phyloP scores from a whole-genome alignment of 37 sponge, comb jelly and placozoan genomes.

The Mnemiopsis leidyi region DNA sequence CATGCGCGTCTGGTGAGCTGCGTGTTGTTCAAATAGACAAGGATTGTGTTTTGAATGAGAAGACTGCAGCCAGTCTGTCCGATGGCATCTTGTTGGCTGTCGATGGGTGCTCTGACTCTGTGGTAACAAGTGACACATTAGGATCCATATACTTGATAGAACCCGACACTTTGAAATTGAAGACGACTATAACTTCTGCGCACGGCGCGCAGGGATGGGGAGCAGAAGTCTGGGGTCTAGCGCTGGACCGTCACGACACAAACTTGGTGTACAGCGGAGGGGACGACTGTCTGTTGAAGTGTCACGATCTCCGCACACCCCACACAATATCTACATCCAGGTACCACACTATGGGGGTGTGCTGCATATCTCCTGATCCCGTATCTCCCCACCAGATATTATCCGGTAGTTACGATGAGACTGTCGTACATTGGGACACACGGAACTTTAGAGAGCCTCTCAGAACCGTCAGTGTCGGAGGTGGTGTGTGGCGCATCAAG shows the following conservation, averaged over 20 bases:
- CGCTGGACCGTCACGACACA: not conserved
- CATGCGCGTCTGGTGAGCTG: not conserved
- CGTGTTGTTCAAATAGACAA: not conserved
- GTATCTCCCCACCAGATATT: not conserved
- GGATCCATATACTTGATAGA: not conserved
- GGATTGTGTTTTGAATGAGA: not conserved
- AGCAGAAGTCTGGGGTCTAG: conserved; percentile 39
- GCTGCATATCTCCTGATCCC: conserved; percentile 57
- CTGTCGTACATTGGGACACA: conserved; percentile 4
- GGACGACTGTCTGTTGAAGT: conserved; percentile 32
- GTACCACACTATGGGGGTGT: conserved; percentile 58
- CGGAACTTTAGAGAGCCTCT: not conserved
- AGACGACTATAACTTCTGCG: not conserved
- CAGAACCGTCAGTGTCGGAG: not conserved
- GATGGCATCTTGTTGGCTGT: conserved; percentile 1
- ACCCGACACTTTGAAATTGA: not conserved
- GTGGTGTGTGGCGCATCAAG: conserved; percentile 61
- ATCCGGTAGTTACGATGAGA: conserved; percentile 54
- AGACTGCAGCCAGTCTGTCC: not conserved
- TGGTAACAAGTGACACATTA: conserved; percentile 1
- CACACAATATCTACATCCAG: not conserved
- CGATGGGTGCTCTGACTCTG: not conserved
- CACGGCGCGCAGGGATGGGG: conserved; percentile 56
- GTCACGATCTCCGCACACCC: not conserved
- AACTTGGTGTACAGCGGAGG: conserved; percentile 33